Evolutionary conservation across 2,888 invertebrate genomes (phyloP).

Genomic region (Polydesmus complanatus): DNA sequence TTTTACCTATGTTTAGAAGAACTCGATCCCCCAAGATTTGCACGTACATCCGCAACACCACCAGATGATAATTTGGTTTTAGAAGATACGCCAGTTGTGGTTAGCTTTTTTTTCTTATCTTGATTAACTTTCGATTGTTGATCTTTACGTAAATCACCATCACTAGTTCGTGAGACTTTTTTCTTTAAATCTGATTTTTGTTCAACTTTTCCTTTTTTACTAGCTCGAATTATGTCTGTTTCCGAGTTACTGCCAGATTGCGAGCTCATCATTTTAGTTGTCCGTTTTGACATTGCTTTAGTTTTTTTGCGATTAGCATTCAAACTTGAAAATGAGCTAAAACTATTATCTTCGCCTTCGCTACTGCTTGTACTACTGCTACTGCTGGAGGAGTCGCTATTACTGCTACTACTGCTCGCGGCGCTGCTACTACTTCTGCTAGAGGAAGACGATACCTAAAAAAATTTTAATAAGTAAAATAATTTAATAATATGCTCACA

Average conservation of each 20-base stretch:
- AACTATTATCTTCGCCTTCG: slow-evolving; percentile 1
- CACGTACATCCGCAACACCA: no score
- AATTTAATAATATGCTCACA: neutral
- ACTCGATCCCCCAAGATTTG: no score
- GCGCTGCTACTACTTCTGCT: slow-evolving; percentile 15
- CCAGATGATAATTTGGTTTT: no score
- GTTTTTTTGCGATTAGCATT: neutral
- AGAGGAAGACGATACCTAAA: slow-evolving; percentile 3
- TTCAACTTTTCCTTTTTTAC: neutral
- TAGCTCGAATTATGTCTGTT: neutral
- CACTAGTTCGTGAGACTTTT: no score
- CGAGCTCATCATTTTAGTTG: neutral
- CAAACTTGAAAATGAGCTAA: slow-evolving; percentile 1
- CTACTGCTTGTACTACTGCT: slow-evolving; percentile 12
- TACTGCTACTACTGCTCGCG: slow-evolving; percentile 15
- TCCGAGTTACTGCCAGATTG: neutral
- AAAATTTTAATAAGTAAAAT: neutral
- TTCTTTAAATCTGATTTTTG: no score
- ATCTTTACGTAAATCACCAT: no score
- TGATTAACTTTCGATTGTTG: no score
- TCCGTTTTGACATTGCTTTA: neutral
- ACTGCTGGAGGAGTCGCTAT: slow-evolving; percentile 6
- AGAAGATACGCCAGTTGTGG: no score
- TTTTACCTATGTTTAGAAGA: no score
- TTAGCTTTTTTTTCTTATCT: no score